Evolutionary conservation across 1,140 invertebrate species (phyloP), one percentile per base, ranked within the genome.

Genomic region (Goniozus legneri): DNA sequence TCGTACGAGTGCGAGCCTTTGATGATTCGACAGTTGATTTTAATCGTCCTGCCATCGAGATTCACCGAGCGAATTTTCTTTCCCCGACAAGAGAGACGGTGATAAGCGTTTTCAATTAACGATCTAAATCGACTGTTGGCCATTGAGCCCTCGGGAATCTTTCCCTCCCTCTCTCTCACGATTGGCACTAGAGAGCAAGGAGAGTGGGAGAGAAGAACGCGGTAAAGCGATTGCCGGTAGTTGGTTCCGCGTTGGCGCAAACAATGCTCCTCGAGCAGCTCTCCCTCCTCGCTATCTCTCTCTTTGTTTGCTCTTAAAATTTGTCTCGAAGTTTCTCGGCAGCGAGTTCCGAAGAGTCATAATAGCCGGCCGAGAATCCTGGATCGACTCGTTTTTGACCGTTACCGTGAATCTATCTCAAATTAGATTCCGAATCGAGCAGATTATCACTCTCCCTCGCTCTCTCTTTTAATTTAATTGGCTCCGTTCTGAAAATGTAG

Each of bases 51-150:
- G n/a, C n/a, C n/a, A n/a, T n/a, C n/a, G n/a, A n/a, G n/a, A n/a
- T n/a, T n/a, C n/a, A n/a, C n/a, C n/a, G n/a, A n/a, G n/a, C n/a
- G n/a, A n/a, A n/a, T n/a, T n/a, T n/a, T n/a, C n/a, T n/a, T n/a
- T n/a, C n/a, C n/a, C n/a, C n/a, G n/a, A n/a, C n/a, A n/a, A n/a
- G n/a, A n/a, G n/a, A n/a, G n/a, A n/a, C n/a, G n/a, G n/a, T 38
- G 57, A 60, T 60, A 62, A 62, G 51, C 59, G 36, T 37, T 52
- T 47, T 38, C 51, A 60, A 54, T 62, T 52, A 58, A 62, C 48
- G 47, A 52, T 62, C 60, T 46, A 35, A 47, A 58, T 58, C 44
- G 42, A 52, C 40, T 41, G 43, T 51, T 52, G 47, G 49, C 50
- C 52, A 60, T 55, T 52, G 46, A 46, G n/a, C n/a, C n/a, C 22